Percentiles rank a stretch among this genome's conserved stretches.
Evolutionary conservation across 2,888 invertebrate species (phyloP).

Genomic region (Habroteleia sp.): DNA sequence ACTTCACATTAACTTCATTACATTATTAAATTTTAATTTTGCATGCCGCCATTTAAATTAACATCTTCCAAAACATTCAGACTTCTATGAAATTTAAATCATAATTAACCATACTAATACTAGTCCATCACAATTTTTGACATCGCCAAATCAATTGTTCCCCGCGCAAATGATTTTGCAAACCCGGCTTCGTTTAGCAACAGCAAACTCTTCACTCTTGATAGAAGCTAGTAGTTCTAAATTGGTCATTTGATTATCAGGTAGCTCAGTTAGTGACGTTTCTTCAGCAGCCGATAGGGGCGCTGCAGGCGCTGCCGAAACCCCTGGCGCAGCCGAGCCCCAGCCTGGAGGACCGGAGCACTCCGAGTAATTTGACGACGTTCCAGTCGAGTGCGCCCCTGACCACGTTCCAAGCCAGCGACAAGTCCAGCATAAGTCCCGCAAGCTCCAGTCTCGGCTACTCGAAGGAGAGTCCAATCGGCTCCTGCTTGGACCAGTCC

Average conservation of each 20-base stretch:
- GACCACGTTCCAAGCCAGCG: conserved; percentile 77
- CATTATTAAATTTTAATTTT: too few species aligned
- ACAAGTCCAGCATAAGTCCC: conserved; percentile 78
- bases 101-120: too few species aligned
- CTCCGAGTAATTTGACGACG: conserved; percentile 77
- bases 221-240: background rate
- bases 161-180: too few species aligned
- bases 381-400: conserved; percentile 77
- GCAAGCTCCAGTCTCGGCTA: conserved; percentile 77
- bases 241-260: conserved; percentile 73
- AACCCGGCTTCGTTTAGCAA: too few species aligned
- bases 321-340: conserved; percentile 76
- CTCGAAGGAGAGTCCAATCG: conserved; percentile 75
- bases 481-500: conserved; percentile 75
- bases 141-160: too few species aligned
- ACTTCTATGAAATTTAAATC: too few species aligned
- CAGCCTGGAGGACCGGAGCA: conserved; percentile 72
- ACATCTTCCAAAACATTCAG: too few species aligned
- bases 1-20: too few species aligned
- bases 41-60: too few species aligned
- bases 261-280: conserved; percentile 90
- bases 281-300: conserved; percentile 84
- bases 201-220: conserved; percentile 20
- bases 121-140: too few species aligned
- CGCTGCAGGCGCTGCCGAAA: conserved; percentile 80